Evolutionary conservation across 2,797 vertebrate species (phyloP).

Genomic region (Macropodus opercularis): DNA sequence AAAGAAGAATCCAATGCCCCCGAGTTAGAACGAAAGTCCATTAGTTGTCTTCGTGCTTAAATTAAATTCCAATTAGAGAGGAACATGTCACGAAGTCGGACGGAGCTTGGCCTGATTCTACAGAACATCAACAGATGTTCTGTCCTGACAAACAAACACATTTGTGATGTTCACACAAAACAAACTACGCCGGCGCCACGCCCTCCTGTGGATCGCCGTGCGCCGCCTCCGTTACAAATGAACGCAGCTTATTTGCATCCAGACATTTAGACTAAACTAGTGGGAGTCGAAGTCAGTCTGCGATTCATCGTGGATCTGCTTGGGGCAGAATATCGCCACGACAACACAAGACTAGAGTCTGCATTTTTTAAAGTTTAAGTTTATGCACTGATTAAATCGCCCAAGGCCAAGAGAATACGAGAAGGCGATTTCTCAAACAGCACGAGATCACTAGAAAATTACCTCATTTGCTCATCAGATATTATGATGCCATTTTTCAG

Average conservation of each 20-base stretch:
- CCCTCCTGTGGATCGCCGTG: not conserved
- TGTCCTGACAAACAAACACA: no score
- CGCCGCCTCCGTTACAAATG: constrained; percentile 12
- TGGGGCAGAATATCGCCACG: constrained; percentile 29
- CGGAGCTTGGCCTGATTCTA: no score
- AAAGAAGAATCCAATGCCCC: not conserved
- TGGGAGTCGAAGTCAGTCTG: constrained; percentile 30
- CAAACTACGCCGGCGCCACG: not conserved
- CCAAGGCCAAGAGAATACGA: constrained; percentile 8
- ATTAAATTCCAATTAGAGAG: not conserved
- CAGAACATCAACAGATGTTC: no score
- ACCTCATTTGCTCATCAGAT: constrained; percentile 14
- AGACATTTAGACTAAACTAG: constrained; percentile 33
- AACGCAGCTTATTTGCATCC: constrained; percentile 36
- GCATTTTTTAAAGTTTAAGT: constrained; percentile 17
- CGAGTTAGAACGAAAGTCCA: no score
- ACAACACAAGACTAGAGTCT: constrained; percentile 52
- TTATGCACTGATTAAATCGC: constrained; percentile 40
- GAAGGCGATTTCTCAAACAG: constrained; percentile 23
- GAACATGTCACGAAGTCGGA: no score
- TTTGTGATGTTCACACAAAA: not conserved
- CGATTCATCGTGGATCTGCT: constrained; percentile 40
- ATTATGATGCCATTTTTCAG: not conserved
- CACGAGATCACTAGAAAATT: constrained; percentile 14
- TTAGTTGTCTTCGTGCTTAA: no score